Evolutionary conservation across 2,888 invertebrate species (phyloP), one percentile per base, ranked within the genome.

Genomic region (Gisinianus flammeolus): DNA sequence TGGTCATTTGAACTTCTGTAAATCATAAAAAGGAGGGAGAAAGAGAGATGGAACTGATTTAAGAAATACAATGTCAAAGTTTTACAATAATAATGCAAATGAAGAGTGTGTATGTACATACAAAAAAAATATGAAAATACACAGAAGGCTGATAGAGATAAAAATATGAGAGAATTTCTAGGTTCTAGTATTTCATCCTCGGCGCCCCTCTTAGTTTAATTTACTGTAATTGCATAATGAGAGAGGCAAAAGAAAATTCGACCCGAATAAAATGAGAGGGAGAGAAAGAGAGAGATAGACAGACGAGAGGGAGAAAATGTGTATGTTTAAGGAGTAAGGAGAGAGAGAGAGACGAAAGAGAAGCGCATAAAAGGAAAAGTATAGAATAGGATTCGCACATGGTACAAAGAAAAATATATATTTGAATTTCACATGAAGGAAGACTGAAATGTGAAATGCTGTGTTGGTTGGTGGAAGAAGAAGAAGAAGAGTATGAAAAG

Each of bases 221-320:
- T 77, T 77, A 70, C 70, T 76, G 76, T 76, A 76, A 76, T 76
- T 76, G 70, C 44, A 76, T 77, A 77, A 77, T 77, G 77, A 77
- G 69, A 69, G 76, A 28, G 44, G 66, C 30, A 69, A 33, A 44
- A 44, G 24, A 76, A 56, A 76, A 68, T 76, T 76, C 69, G 31
- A 76, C 56, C 76, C 68, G 69, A 69, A 76, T 76, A 64, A 73
- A 73, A 73, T 33, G 24, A 33, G 28, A n/a, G 33, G 30, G 33
- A 31, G 67, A n/a, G 33, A 31, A 62, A 3, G 12, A n/a, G 58
- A 56, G 58, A 58, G 22, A 44, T 44, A 44, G 19, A 44, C 12
- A 44, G 44, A 2, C 44, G 3, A 44, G 44, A 44, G 16, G 35
- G 12, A 8, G 35, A 5, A 2, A 12, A 44, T 44, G 44, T 44